A percentile compares a stretch with the other conserved stretches of the same genome.
Evolutionary conservation across 2,797 vertebrate genomes (phyloP).

Genomic region (Sebastes minor): DNA sequence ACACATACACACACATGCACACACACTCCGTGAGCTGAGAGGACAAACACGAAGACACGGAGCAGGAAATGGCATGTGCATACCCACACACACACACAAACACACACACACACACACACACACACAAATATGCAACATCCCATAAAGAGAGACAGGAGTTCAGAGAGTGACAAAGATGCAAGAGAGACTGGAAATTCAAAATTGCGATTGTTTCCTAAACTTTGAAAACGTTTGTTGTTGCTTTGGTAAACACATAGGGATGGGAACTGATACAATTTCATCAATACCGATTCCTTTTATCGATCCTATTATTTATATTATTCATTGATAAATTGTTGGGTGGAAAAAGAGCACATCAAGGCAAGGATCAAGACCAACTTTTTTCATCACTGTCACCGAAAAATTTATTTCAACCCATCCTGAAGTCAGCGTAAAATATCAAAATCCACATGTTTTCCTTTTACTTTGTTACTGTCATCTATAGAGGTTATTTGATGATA

Average conservation of each 20-base stretch:
- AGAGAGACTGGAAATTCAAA: neutral
- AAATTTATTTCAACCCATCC: too few species aligned
- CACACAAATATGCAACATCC: neutral
- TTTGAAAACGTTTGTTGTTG: neutral
- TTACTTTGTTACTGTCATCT: neutral
- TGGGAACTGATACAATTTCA: too few species aligned
- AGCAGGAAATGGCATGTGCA: constrained; percentile 5
- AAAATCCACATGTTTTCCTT: neutral
- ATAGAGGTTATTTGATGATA: neutral
- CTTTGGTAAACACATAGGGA: too few species aligned
- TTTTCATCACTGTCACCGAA: too few species aligned
- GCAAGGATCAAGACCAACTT: too few species aligned
- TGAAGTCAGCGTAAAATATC: too few species aligned
- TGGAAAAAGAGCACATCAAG: too few species aligned
- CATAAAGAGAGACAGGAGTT: neutral
- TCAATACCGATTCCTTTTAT: too few species aligned
- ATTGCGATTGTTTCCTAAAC: neutral
- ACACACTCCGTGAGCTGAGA: constrained; percentile 8
- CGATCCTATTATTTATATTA: too few species aligned
- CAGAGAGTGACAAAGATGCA: constrained; percentile 3
- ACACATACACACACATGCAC: constrained; percentile 11
- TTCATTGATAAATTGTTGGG: too few species aligned
- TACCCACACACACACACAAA: neutral
- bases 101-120: neutral
- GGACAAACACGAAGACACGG: constrained; percentile 22